These are phyloP conservation scores for Cyaniris semiargus DNA, from an alignment of 2,888 invertebrate genomes.

Conservation along the genomic window DNA sequence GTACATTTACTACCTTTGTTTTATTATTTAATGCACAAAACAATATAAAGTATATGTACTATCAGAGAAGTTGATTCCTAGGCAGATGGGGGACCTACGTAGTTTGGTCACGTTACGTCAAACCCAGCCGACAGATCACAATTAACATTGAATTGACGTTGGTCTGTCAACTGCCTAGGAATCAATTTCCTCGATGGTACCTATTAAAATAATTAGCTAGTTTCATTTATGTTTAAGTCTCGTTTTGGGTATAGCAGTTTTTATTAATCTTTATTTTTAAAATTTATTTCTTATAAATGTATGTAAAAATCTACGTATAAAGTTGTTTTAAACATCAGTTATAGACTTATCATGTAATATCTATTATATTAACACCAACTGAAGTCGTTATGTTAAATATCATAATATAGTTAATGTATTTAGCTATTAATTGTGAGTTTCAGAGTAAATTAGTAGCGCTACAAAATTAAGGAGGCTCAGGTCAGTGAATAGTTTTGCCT, in stretches of 20 bases:
- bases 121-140: too few relatives aligned
- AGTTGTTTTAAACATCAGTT: neutral
- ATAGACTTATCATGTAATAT: neutral
- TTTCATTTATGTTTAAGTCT: too few relatives aligned
- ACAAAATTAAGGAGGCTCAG: constrained; percentile 46
- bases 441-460: constrained; percentile 33
- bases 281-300: neutral
- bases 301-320: neutral
- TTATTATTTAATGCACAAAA: constrained; percentile 50
- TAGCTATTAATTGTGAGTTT: constrained; percentile 8
- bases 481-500: constrained; percentile 50
- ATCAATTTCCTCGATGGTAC: too few relatives aligned
- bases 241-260: neutral
- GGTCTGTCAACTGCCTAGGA: too few relatives aligned
- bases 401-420: neutral
- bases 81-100: too few relatives aligned
- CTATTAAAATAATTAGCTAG: too few relatives aligned
- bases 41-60: neutral
- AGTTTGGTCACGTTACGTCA: too few relatives aligned
- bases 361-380: neutral
- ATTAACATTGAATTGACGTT: too few relatives aligned
- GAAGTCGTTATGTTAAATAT: neutral
- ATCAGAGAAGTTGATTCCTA: too few relatives aligned
- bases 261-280: neutral
- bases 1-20: constrained; percentile 69